A percentile compares a stretch with the other conserved stretches of the same genome.
These are phyloP conservation scores for Acipenser oxyrinchus DNA, from an alignment of 2,797 vertebrate species.

Conservation along the genomic window DNA sequence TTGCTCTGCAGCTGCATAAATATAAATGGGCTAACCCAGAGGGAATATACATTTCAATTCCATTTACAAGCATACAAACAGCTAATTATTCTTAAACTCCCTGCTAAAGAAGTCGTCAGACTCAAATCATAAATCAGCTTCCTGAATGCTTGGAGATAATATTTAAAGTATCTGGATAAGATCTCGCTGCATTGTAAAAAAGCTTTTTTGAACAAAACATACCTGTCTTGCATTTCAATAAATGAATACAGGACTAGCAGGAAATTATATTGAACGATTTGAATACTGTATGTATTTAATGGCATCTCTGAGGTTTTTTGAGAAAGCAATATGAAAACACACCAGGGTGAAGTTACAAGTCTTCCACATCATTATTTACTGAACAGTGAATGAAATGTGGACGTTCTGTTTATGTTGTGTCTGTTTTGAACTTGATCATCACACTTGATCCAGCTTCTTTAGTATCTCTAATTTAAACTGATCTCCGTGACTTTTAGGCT, in stretches of 20 bases:
- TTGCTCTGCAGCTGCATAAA: constrained; percentile 58
- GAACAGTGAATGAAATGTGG: constrained; percentile 2
- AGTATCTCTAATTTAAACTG: too few species aligned
- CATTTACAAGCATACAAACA: constrained; percentile 33
- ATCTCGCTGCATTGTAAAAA: background rate
- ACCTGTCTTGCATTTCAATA: background rate
- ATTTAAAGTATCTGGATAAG: background rate
- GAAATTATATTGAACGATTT: background rate
- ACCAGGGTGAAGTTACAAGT: background rate
- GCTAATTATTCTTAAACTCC: constrained; percentile 30
- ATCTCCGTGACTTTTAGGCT: too few species aligned
- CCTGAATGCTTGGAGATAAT: background rate
- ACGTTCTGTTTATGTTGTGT: background rate
- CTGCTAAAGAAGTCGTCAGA: constrained; percentile 23
- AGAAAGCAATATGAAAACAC: background rate
- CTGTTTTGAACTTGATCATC: too few species aligned
- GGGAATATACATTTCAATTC: constrained; percentile 58
- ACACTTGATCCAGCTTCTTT: too few species aligned
- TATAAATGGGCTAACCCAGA: constrained; percentile 47
- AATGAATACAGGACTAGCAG: background rate
- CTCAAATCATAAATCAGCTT: constrained; percentile 29
- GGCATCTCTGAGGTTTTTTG: background rate
- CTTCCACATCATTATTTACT: background rate
- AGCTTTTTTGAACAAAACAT: background rate
- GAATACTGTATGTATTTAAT: background rate